Base-by-base conservation (phyloP, 2,797 vertebrate species). In the Bradypus variegatus region DNA sequence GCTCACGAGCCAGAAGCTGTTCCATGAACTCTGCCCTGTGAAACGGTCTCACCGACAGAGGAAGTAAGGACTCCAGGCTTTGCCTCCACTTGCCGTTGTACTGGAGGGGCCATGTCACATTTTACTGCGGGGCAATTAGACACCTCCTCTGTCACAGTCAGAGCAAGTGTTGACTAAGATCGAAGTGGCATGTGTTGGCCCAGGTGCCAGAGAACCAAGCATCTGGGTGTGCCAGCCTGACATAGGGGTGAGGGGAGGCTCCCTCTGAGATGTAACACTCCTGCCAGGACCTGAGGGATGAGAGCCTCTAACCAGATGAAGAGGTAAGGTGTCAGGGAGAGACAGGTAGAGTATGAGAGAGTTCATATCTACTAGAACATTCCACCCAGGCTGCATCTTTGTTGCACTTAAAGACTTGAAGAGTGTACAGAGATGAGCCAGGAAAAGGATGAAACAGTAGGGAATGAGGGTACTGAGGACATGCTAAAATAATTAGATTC, bases 1-100 rank as follows among this genome's bases (percentile, higher is more conserved):
- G 33, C 98, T 99, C 93, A 98, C 99, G 95, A 99, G 97, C 96
- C 99, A 99, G 98, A 98, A 98, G 97, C 95, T 99, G 76, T 99
- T 99, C 75, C 98, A 99, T 69, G 99, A 99, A 95, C 98, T 99
- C 91, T 99, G 99, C 96, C 99, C 99, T 0, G 97, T 98, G 93
- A 99, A 99, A 94, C 99, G 99, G 96, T 98, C 99, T 93, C 99
- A 99, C 95, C 97, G 98, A 36, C 98, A 99, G 93, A 98, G 98
- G 75, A 99, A 99, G 99, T 99, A 98, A 98, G 98, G 82, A 60
- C n/a, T 10, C 21, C 1, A 38, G 87, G 48, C 67, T 65, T n/a
- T 53, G 15, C 16, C 45, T 65, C 41, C 48, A 13, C 48, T 73
- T 33, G 23, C 45, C 31, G 3, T 5, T 27, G 21, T 50, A 15